Conservation (phyloP, 2,113 vertebrate genomes). For the Toxotes jaculatrix region DNA sequence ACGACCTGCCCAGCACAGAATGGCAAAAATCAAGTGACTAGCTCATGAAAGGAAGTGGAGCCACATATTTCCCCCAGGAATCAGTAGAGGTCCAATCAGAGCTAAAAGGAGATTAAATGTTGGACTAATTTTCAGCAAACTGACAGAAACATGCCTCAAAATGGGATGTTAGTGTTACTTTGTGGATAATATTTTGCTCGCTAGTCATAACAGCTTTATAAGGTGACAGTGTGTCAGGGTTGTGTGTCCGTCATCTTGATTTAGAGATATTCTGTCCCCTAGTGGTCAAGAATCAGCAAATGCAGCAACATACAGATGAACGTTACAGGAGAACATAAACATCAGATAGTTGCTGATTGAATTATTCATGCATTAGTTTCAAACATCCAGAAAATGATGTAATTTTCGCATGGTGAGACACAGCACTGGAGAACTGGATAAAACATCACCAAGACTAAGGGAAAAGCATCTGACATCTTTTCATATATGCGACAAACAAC, state of each 20-base stretch:
- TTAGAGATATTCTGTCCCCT: not conserved
- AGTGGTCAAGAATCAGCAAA: not conserved
- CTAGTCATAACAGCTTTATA: not conserved
- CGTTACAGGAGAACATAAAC: slow-evolving; percentile 5
- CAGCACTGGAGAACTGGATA: not conserved
- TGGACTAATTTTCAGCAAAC: not conserved
- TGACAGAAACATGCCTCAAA: not conserved
- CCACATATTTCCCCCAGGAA: too few relatives aligned
- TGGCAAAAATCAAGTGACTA: not conserved
- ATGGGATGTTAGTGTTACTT: not conserved
- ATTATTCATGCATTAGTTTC: slow-evolving; percentile 17
- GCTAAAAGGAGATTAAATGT: not conserved
- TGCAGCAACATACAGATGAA: not conserved
- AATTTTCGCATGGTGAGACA: not conserved
- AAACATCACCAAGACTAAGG: not conserved
- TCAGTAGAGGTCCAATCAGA: too few relatives aligned
- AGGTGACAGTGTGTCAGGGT: not conserved
- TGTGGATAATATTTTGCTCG: not conserved
- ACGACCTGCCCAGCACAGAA: not conserved
- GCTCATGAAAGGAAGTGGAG: not conserved
- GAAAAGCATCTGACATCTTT: slow-evolving; percentile 7
- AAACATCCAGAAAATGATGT: slow-evolving; percentile 1
- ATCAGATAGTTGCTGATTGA: slow-evolving; percentile 2
- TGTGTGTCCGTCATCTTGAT: not conserved
- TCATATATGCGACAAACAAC: slow-evolving; percentile 20